phyloP scores from a whole-genome alignment of 2,113 vertebrate genomes.

The Panthera leo region DNA sequence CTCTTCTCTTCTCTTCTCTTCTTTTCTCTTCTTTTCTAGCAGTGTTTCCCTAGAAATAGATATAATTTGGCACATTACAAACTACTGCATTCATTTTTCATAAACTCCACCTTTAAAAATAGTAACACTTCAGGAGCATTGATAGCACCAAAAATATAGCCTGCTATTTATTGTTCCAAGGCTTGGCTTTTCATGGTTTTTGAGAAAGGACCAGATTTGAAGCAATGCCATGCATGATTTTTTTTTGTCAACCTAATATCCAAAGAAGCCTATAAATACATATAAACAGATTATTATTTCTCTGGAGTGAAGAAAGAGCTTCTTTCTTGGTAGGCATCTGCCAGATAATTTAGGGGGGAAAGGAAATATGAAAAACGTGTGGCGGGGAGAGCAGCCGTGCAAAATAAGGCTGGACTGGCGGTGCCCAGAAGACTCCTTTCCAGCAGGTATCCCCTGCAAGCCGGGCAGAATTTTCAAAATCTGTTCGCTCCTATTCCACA shows the following conservation, averaged over 20 bases:
- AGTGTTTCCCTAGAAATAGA: not conserved
- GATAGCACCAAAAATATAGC: not conserved
- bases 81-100: not conserved
- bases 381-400: not conserved
- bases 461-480: not conserved
- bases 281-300: conserved; percentile 37
- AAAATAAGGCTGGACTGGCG: not conserved
- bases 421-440: not conserved
- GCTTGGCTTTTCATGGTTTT: conserved; percentile 49
- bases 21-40: not conserved
- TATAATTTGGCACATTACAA: not conserved
- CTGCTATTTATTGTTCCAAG: conserved; percentile 41
- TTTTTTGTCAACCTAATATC: not conserved
- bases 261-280: not conserved
- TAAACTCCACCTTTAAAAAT: conserved; percentile 16
- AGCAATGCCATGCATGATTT: conserved; percentile 25
- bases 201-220: conserved; percentile 32
- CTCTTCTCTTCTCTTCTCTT: too few species aligned
- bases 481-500: not conserved
- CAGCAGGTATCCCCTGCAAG: conserved; percentile 23
- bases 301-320: not conserved
- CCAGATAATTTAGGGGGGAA: not conserved
- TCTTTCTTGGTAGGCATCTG: not conserved
- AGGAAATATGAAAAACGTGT: not conserved
- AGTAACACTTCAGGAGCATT: not conserved